Percentiles rank a stretch among this genome's conserved stretches.
These are phyloP conservation scores for Rhynchomys soricoides DNA, from an alignment of 2,113 vertebrate species.

Conservation along the genomic window DNA sequence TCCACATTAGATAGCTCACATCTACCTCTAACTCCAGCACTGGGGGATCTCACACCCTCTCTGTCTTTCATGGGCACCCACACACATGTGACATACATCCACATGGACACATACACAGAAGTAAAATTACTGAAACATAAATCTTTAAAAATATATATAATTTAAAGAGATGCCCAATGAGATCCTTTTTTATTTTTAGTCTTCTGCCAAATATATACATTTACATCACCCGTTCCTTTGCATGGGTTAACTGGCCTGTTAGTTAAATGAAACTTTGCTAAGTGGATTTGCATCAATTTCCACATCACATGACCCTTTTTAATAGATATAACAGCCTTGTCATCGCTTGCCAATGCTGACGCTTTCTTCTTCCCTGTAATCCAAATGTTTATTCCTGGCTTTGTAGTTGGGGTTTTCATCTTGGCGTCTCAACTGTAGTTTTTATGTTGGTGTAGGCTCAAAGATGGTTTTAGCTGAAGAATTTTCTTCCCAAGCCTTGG, in stretches of 20 bases:
- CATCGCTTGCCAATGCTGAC: background rate
- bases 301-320: background rate
- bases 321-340: background rate
- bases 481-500: slow-evolving; percentile 21
- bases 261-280: slow-evolving; percentile 44
- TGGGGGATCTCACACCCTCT: background rate
- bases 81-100: background rate
- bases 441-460: background rate
- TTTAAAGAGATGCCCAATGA: background rate
- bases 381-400: background rate
- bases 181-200: background rate
- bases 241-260: background rate
- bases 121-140: background rate
- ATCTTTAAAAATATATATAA: background rate
- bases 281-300: background rate
- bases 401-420: background rate
- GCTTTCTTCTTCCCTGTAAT: background rate
- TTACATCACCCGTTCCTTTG: background rate
- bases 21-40: background rate
- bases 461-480: background rate
- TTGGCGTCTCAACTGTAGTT: background rate
- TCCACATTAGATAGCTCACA: background rate
- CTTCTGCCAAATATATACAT: background rate
- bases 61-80: background rate
- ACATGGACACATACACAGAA: background rate